phyloP scores from a whole-genome alignment of 2,797 vertebrate genomes.

The Anas bernieri region DNA sequence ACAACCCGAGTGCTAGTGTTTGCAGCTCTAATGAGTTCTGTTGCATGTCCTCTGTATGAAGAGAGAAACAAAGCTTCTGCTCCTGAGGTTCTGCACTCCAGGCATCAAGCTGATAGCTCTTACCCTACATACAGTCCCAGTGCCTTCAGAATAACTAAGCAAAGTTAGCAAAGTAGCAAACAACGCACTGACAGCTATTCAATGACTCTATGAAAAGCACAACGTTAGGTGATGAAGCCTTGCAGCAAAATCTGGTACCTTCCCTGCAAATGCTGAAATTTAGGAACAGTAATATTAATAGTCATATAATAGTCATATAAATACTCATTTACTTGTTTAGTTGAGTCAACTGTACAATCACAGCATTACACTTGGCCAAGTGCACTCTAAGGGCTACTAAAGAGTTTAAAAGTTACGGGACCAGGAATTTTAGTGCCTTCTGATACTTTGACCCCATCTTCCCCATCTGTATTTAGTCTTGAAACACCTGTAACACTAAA shows the following conservation, averaged over 20 bases:
- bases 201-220: not conserved
- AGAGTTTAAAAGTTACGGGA: not conserved
- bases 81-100: not conserved
- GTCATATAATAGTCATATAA: too few species aligned
- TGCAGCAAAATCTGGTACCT: not conserved
- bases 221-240: not conserved
- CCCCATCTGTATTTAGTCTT: not conserved
- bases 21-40: not conserved
- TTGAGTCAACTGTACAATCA: not conserved
- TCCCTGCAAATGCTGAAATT: not conserved
- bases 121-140: not conserved
- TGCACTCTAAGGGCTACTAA: not conserved
- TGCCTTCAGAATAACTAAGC: not conserved
- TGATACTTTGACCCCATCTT: not conserved
- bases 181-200: not conserved
- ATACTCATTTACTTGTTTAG: not conserved
- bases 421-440: not conserved
- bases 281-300: not conserved
- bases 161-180: not conserved
- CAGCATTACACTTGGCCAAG: accelerated
- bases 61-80: not conserved
- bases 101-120: not conserved
- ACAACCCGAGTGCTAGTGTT: not conserved
- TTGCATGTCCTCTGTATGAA: not conserved
- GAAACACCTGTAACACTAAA: not conserved